Percentiles rank a stretch among this genome's conserved stretches.
Conservation (phyloP, 1,140 invertebrate species). For the Papilio aristodemus region DNA sequence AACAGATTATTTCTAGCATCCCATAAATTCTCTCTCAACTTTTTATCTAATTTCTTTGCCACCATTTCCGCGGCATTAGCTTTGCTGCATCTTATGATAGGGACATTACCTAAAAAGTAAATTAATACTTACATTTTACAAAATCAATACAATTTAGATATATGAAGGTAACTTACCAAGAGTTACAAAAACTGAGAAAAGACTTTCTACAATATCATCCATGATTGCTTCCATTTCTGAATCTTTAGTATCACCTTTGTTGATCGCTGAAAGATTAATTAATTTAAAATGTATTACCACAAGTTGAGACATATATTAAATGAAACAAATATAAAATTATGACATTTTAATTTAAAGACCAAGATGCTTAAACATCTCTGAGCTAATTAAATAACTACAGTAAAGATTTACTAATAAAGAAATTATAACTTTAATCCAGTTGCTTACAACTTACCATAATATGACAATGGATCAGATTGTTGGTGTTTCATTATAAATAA, state of each 20-base stretch:
- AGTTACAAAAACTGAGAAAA: slow-evolving; percentile 99
- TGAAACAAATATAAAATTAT: background rate
- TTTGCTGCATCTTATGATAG: slow-evolving; percentile 96
- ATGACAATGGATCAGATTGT: slow-evolving; percentile 93
- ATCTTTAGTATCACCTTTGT: slow-evolving; percentile 96
- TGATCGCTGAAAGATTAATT: slow-evolving; percentile 87
- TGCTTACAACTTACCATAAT: slow-evolving; percentile 87
- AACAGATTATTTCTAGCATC: slow-evolving; percentile 98
- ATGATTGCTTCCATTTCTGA: slow-evolving; percentile 97
- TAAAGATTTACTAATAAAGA: slow-evolving; percentile 15
- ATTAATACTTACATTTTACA: background rate
- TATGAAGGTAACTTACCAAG: slow-evolving; percentile 88
- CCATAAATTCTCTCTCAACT: slow-evolving; percentile 97
- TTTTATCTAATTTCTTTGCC: slow-evolving; percentile 97
- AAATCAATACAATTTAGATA: no score
- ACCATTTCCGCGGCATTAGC: slow-evolving; percentile 99
- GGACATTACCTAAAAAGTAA: slow-evolving; percentile 87
- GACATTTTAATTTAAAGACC: no score
- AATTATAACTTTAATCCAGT: slow-evolving; percentile 5
- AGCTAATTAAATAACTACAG: background rate
- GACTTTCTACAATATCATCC: slow-evolving; percentile 96
- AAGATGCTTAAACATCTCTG: no score
- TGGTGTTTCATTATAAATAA: slow-evolving; percentile 97
- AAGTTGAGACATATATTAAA: no score
- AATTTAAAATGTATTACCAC: slow-evolving; percentile 24